Evolutionary conservation across 2,113 vertebrate genomes (phyloP).

Genomic region (Mellivora capensis): DNA sequence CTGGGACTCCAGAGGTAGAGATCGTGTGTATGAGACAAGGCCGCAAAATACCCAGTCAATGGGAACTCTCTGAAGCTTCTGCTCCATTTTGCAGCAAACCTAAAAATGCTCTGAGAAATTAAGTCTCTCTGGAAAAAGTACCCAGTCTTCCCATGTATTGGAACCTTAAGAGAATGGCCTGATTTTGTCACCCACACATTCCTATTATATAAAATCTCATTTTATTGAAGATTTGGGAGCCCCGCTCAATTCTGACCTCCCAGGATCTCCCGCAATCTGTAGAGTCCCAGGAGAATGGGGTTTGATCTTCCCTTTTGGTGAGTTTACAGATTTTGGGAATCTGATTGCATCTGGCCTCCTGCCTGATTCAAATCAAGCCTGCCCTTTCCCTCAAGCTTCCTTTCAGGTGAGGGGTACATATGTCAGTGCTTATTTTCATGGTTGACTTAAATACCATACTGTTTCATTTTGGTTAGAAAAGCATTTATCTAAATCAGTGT

Average conservation of each 20-base stretch:
- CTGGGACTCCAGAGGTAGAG: not conserved
- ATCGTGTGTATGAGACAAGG: not conserved
- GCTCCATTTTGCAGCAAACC: not conserved
- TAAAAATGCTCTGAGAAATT: not conserved
- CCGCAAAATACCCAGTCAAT: not conserved
- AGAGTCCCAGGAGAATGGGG: not conserved
- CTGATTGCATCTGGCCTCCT: slow-evolving; percentile 4
- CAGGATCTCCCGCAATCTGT: not conserved
- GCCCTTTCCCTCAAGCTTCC: slow-evolving; percentile 16
- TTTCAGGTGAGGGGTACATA: not conserved
- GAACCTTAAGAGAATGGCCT: not conserved
- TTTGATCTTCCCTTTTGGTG: not conserved
- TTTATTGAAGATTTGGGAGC: not conserved
- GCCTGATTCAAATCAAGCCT: slow-evolving; percentile 41
- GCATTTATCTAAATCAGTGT: slow-evolving; percentile 69
- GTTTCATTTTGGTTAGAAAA: slow-evolving; percentile 70
- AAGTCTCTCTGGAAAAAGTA: not conserved
- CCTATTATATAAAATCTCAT: not conserved
- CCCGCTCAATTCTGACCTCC: not conserved
- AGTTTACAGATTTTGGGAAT: not conserved
- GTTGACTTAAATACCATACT: slow-evolving; percentile 54
- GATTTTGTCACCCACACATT: not conserved
- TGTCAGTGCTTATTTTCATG: slow-evolving; percentile 50
- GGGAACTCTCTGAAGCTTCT: not conserved
- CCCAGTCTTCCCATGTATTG: not conserved